Evolutionary conservation across 2,888 invertebrate genomes (phyloP), one percentile per base, ranked within the genome.

Genomic region (Drosophila fulvimacula): DNA sequence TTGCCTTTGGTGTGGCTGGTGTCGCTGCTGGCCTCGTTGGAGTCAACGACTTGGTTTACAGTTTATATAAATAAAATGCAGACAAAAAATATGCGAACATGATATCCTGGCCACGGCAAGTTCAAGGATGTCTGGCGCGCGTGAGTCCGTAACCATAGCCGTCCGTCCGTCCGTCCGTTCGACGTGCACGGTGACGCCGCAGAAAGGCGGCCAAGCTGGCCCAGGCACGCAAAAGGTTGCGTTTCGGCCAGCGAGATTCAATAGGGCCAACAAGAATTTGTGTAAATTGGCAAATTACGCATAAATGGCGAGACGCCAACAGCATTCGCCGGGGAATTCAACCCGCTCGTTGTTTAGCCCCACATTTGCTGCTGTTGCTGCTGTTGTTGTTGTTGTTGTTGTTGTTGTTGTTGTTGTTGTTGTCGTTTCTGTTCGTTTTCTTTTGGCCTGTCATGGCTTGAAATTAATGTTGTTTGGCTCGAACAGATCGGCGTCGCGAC

Each of bases 41-140:
- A 76, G 83, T 86, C 81, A 83, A 76, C 68, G 86, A 86, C 77
- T 86, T 75, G 70, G 58, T 49, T 67, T 52, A 78, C 81, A 76
- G 69, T 82, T 81, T 76, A 76, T 78, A 81, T 73, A 80, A 73
- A 82, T 73, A 72, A 82, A 82, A 55, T 44, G 69, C 85, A 83
- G 85, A 87, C 87, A 79, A 81, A 79, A 79, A 79, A 75, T 84
- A 78, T 79, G 85, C 85, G 63, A 87, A 79, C 79, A 69, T 78
- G 82, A 87, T 78, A 87, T 73, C 80, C 79, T 83, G 87, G 48
- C 82, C 61, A 68, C 62, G 83, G 65, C 84, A 87, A 84, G 88
- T 83, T 83, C 83, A 83, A 87, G 83, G 88, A 87, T 81, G 79
- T 86, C 76, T 82, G 79, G 58, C 51, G 71, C 69, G 68, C 74